Base-by-base conservation (phyloP, 2,797 vertebrate genomes). In the Gila robusta region DNA sequence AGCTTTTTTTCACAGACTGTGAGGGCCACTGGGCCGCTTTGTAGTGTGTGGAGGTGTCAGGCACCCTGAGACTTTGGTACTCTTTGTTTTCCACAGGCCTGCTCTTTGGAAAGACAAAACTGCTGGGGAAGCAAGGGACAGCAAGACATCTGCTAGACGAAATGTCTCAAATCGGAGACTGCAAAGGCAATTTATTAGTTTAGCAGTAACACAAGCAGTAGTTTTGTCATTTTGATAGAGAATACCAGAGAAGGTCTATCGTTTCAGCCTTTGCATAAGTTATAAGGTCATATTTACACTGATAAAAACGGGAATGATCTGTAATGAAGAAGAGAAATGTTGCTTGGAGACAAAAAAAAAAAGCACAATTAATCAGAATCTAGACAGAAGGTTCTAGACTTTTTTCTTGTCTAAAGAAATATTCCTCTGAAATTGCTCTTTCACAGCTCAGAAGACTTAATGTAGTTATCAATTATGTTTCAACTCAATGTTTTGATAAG, bases 11-110 rank as follows among this genome's bases (percentile, higher is more conserved):
- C 56, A 69, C 12, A 54, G 83, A 67, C 79, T 84, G 80, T 66
- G 66, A 64, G 78, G 64, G 71, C 32, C 26, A 81, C 28, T 52
- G 64, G 73, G 35, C 72, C 26, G 79, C 82, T 85, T 87, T 82
- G 88, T 89, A 76, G 41, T 77, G 71, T 70, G 81, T 54, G 85
- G 52, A 79, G 86, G 88, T 85, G 86, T 76, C 59, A 76, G 83
- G 69, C 83, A 82, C 79, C 74, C 56, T 69, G 79, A 64, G 74
- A 64, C 67, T 82, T 81, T 62, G 82, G 35, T 81, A 23, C 72
- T 59, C 66, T 62, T 84, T 87, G 59, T 83, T 59, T 84, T 87
- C 71, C 62, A 32, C 56, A 49, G 83, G 73, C 28, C 70, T 39
- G 69, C 4, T 23, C 56, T 74, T 83, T 79, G 39, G 49, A 79